Percentiles rank a stretch among this genome's conserved stretches.
Conservation (phyloP, 2,113 vertebrate species). For the Pyxicephalus adspersus region DNA sequence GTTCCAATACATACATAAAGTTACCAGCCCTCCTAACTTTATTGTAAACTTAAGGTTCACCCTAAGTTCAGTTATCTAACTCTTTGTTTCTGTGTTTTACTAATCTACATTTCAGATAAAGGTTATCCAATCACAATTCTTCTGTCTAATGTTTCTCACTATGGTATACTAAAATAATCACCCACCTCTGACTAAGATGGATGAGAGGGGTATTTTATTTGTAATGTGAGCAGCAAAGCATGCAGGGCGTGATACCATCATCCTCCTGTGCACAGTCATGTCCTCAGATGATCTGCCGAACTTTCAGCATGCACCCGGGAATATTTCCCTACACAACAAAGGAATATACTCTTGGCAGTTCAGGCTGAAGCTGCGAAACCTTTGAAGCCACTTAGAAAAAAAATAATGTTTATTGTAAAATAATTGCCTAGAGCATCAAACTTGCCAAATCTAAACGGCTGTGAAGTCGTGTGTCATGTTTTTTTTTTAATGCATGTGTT, state of each 20-base stretch:
- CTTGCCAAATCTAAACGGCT: background rate
- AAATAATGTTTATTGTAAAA: background rate
- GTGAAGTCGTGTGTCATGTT: no score
- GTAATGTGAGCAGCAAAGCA: conserved; percentile 2
- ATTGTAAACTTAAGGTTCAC: no score
- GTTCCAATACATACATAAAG: no score
- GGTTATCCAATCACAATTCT: no score
- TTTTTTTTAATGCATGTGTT: no score
- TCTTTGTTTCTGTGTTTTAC: no score
- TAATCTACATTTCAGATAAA: no score
- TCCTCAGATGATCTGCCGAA: conserved; percentile 42
- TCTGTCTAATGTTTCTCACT: background rate
- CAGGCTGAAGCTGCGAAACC: background rate
- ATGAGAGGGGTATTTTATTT: background rate
- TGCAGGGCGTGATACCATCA: background rate
- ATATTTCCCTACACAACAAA: conserved; percentile 7
- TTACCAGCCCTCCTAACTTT: no score
- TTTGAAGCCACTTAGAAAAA: conserved; percentile 9
- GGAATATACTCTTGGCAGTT: background rate
- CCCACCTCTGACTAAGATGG: background rate
- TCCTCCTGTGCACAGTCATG: conserved; percentile 26
- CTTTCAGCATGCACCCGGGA: background rate
- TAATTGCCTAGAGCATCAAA: background rate
- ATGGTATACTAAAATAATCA: background rate
- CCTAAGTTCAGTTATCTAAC: no score